phyloP scores from a whole-genome alignment of 2,797 vertebrate species.

The Triplophysa yarkandensis region DNA sequence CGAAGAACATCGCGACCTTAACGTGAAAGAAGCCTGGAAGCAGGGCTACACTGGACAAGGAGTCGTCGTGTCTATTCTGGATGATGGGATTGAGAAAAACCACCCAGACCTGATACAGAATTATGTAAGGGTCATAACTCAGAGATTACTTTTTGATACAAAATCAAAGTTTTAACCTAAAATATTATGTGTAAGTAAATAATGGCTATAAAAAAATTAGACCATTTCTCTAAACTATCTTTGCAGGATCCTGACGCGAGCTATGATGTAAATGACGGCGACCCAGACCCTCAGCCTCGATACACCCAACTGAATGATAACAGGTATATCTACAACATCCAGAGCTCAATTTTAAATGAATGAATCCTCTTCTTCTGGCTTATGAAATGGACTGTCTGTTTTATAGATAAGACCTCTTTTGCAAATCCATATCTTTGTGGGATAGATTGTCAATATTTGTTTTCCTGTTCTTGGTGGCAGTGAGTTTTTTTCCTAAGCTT shows the following conservation, averaged over 20 bases:
- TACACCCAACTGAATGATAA: constrained; percentile 98
- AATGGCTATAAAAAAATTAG: neutral
- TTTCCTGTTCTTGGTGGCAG: neutral
- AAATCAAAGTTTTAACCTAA: neutral
- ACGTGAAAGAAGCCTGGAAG: constrained; percentile 91
- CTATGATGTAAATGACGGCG: constrained; percentile 96
- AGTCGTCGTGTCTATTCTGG: constrained; percentile 95
- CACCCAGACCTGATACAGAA: constrained; percentile 90
- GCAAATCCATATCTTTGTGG: constrained; percentile 1
- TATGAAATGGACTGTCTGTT: neutral
- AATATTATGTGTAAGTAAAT: neutral
- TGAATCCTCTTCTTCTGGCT: neutral
- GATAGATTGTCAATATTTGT: constrained; percentile 13
- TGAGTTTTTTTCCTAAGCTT: neutral
- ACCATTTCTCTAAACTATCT: neutral
- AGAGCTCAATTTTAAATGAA: neutral
- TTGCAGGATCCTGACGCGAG: constrained; percentile 87
- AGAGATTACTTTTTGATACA: neutral
- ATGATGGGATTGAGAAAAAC: constrained; percentile 98
- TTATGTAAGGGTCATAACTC: constrained; percentile 75
- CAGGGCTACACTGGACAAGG: constrained; percentile 91
- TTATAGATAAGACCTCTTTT: neutral
- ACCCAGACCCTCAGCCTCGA: constrained; percentile 93
- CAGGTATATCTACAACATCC: constrained; percentile 71
- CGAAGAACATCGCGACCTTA: constrained; percentile 86